Evolutionary conservation across 2,797 vertebrate genomes (phyloP).

Genomic region (Podarcis lilfordi): DNA sequence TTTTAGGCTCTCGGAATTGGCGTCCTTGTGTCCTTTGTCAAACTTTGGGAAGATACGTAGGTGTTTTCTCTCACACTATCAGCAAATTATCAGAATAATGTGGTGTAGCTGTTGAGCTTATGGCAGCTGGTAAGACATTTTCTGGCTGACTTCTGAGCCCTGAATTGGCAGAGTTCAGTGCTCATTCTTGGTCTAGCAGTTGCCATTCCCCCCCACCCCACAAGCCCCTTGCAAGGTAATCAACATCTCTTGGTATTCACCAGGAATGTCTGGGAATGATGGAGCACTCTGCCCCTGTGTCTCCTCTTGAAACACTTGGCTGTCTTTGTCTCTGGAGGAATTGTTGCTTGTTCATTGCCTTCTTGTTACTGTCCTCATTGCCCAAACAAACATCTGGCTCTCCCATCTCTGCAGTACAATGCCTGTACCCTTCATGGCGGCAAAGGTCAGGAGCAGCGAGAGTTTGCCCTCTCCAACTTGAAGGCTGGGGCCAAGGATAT

Average conservation of each 20-base stretch:
- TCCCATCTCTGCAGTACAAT: conserved; percentile 86
- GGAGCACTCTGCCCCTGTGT: neutral
- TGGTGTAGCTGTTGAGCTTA: neutral
- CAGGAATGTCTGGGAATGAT: neutral
- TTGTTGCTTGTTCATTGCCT: neutral
- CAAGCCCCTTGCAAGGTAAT: neutral
- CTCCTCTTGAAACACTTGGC: neutral
- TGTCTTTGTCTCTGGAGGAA: neutral
- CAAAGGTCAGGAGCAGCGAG: conserved; percentile 97
- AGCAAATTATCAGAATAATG: neutral
- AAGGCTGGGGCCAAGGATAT: conserved; percentile 99
- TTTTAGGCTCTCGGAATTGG: neutral
- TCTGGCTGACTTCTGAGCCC: neutral
- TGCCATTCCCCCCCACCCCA: neutral
- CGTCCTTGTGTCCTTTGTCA: neutral
- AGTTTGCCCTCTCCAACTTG: conserved; percentile 97
- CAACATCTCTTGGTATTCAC: neutral
- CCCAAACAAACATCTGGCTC: neutral
- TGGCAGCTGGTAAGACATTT: neutral
- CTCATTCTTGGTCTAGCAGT: neutral
- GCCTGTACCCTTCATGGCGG: conserved; percentile 97
- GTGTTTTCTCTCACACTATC: neutral
- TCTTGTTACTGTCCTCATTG: neutral
- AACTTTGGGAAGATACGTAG: neutral
- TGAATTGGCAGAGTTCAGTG: neutral